Conservation (phyloP, 2,797 vertebrate genomes). For the Sebastes trivittatus region DNA sequence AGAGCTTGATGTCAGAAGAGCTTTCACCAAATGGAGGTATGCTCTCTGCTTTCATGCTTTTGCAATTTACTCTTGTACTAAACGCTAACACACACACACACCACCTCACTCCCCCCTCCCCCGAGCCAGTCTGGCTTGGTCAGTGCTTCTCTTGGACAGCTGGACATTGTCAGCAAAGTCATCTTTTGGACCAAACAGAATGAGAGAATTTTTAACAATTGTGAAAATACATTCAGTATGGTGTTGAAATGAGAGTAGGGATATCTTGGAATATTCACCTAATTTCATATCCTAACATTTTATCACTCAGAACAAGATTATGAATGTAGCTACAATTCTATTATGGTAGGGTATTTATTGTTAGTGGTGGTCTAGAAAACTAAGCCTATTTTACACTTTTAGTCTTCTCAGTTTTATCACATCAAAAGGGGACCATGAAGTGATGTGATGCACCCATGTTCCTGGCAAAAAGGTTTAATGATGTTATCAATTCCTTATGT, state of each 20-base stretch:
- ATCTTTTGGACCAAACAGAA: neutral
- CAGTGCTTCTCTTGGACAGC: neutral
- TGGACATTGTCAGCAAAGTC: neutral
- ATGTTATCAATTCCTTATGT: neutral
- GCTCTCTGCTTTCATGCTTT: constrained; percentile 23
- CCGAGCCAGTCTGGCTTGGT: neutral
- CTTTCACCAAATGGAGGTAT: constrained; percentile 98
- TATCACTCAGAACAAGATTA: neutral
- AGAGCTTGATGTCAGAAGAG: constrained; percentile 96
- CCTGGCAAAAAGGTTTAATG: neutral
- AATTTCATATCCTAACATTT: neutral
- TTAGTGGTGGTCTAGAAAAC: neutral
- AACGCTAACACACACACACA: too few species aligned
- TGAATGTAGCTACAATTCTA: neutral
- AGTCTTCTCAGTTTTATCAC: neutral
- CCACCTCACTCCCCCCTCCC: neutral
- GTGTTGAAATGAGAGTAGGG: neutral
- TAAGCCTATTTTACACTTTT: too few species aligned
- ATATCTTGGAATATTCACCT: neutral
- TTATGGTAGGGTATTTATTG: neutral
- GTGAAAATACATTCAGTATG: neutral
- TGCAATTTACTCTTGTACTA: neutral
- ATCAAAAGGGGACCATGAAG: neutral
- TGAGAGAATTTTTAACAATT: neutral
- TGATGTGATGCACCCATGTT: neutral